phyloP scores from a whole-genome alignment of 2,888 invertebrate species.

The Choristoneura rosaceana region DNA sequence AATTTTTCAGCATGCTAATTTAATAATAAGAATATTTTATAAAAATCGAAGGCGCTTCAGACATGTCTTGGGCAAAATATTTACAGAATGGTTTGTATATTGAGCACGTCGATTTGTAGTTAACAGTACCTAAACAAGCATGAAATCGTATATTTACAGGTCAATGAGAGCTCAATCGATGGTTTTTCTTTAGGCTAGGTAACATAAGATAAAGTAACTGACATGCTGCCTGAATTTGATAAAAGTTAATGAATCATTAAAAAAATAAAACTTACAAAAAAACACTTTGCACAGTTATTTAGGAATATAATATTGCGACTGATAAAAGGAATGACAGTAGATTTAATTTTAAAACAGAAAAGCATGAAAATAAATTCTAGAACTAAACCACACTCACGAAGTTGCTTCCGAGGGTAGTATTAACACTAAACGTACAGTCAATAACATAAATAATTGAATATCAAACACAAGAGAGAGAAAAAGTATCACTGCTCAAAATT shows the following conservation, averaged over 20 bases:
- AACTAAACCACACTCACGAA: slow-evolving; percentile 75
- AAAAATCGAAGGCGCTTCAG: background rate
- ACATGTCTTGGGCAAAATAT: background rate
- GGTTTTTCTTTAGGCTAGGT: background rate
- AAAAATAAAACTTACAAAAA: background rate
- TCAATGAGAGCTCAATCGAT: background rate
- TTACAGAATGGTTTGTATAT: background rate
- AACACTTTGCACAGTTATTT: background rate
- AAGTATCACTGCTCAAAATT: background rate
- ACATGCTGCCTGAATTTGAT: background rate
- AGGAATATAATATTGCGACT: slow-evolving; percentile 10
- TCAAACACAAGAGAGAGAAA: background rate
- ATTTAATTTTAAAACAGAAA: slow-evolving; percentile 45
- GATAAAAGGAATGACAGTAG: slow-evolving; percentile 32
- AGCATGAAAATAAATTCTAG: slow-evolving; percentile 45
- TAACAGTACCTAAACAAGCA: background rate
- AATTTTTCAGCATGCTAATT: background rate
- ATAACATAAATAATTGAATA: background rate
- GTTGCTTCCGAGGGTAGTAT: slow-evolving; percentile 72
- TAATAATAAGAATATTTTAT: background rate
- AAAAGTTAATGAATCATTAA: background rate
- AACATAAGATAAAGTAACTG: background rate
- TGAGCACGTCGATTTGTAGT: background rate
- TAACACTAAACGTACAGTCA: slow-evolving; percentile 23
- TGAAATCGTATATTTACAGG: background rate